phyloP scores from a whole-genome alignment of 2,797 vertebrate species.

The Trachurus trachurus region DNA sequence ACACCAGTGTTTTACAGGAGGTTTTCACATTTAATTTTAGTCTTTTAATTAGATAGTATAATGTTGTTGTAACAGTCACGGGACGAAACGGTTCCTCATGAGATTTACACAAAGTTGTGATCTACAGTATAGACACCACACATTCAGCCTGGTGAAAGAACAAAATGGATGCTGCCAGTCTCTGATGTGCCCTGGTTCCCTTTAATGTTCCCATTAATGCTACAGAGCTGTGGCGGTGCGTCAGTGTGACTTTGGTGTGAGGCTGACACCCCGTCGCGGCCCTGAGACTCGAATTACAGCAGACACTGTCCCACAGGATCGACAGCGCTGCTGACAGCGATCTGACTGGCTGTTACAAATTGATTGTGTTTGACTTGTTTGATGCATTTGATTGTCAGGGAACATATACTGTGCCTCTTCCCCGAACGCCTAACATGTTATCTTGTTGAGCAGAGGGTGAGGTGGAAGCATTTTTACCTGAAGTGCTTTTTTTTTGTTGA shows the following conservation, averaged over 20 bases:
- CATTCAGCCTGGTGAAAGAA: slow-evolving; percentile 38
- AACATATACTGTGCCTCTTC: slow-evolving; percentile 38
- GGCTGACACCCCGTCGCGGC: slow-evolving; percentile 54
- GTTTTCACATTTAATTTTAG: slow-evolving; percentile 5
- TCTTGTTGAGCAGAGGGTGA: slow-evolving; percentile 13
- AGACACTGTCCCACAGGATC: slow-evolving; percentile 54
- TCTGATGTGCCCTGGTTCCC: slow-evolving; percentile 45
- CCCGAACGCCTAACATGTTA: slow-evolving; percentile 16
- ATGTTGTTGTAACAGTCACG: not conserved
- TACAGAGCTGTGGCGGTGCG: slow-evolving; percentile 47
- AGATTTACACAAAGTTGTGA: slow-evolving; percentile 1
- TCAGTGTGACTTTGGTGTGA: slow-evolving; percentile 58
- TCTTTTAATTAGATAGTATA: not conserved
- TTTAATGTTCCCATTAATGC: slow-evolving; percentile 58
- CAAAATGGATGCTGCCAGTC: slow-evolving; percentile 52
- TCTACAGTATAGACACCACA: slow-evolving; percentile 2
- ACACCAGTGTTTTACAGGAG: slow-evolving; percentile 16
- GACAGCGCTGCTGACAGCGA: slow-evolving; percentile 44
- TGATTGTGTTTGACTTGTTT: slow-evolving; percentile 71
- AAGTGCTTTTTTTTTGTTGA: slow-evolving; percentile 11
- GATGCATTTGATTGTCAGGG: slow-evolving; percentile 61
- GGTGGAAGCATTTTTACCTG: slow-evolving; percentile 22
- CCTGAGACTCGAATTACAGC: slow-evolving; percentile 59
- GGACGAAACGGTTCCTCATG: not conserved
- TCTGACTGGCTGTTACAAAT: slow-evolving; percentile 46